These are phyloP conservation scores for Parnassius orleans DNA, from an alignment of 2,888 invertebrate species.

Conservation along the genomic window DNA sequence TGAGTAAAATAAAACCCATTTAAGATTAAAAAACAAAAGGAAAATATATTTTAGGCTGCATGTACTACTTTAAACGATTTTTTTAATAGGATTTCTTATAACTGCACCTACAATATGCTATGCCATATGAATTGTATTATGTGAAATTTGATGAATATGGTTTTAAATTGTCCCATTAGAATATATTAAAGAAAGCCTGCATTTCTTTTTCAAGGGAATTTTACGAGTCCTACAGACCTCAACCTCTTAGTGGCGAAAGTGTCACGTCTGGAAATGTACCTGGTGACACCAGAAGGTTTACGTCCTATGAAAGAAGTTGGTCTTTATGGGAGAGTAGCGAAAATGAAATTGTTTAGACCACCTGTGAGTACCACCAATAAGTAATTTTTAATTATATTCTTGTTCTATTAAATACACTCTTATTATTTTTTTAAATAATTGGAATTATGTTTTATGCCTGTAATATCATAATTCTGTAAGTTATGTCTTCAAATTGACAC, in stretches of 20 bases:
- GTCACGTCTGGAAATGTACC: slow-evolving; percentile 95
- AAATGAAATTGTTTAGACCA: slow-evolving; percentile 96
- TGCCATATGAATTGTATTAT: too few species aligned
- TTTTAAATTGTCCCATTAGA: not conserved
- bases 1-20: too few species aligned
- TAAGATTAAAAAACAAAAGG: too few species aligned
- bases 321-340: slow-evolving; percentile 95
- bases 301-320: slow-evolving; percentile 97
- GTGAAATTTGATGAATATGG: too few species aligned
- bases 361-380: slow-evolving; percentile 80
- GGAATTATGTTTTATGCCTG: too few species aligned
- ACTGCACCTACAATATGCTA: too few species aligned
- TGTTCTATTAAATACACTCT: not conserved
- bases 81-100: too few species aligned
- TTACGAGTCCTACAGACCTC: slow-evolving; percentile 95
- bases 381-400: not conserved
- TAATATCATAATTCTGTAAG: too few species aligned
- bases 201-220: slow-evolving; percentile 87
- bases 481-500: too few species aligned
- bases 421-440: not conserved
- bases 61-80: too few species aligned
- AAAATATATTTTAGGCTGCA: too few species aligned
- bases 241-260: slow-evolving; percentile 98
- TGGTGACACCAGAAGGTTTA: slow-evolving; percentile 97
- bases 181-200: not conserved